Percentiles rank a stretch among this genome's conserved stretches.
phyloP scores from a whole-genome alignment of 2,797 vertebrate species.

The Mormyrops boulengeri region DNA sequence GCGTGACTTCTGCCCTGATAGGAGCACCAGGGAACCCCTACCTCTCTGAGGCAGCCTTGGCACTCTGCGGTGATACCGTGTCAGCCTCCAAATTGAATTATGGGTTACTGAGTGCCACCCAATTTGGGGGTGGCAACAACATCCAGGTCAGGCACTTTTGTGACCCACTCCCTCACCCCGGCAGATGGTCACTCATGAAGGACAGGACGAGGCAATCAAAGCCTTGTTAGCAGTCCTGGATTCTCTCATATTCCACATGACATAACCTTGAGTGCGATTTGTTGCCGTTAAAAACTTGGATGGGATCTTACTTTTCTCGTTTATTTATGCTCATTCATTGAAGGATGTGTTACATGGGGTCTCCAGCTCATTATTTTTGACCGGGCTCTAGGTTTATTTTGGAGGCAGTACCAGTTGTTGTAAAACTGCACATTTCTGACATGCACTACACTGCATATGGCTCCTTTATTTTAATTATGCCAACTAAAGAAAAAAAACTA shows the following conservation, averaged over 20 bases:
- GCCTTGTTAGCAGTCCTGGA: conserved; percentile 50
- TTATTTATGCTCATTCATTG: too few relatives aligned
- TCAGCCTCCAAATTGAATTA: conserved; percentile 62
- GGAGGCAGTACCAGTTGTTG: not conserved
- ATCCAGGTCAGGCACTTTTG: conserved; percentile 12
- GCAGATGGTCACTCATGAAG: conserved; percentile 64
- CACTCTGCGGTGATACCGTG: conserved; percentile 16
- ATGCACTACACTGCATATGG: not conserved
- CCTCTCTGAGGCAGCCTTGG: not conserved
- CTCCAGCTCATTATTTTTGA: not conserved
- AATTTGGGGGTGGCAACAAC: conserved; percentile 10
- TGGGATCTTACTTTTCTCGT: not conserved
- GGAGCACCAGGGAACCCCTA: not conserved
- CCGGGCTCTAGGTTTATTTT: not conserved
- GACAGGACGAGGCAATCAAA: conserved; percentile 62
- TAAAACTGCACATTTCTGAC: not conserved
- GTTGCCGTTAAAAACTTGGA: not conserved
- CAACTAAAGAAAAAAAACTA: not conserved
- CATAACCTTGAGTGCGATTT: not conserved
- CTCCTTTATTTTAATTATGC: not conserved
- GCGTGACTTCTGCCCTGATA: not conserved
- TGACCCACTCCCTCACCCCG: conserved; percentile 45
- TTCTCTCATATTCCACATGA: conserved; percentile 8
- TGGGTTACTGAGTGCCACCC: conserved; percentile 40
- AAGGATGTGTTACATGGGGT: not conserved